Evolutionary conservation across 1,140 invertebrate species (phyloP).

Genomic region (Ostrea denselamellosa): DNA sequence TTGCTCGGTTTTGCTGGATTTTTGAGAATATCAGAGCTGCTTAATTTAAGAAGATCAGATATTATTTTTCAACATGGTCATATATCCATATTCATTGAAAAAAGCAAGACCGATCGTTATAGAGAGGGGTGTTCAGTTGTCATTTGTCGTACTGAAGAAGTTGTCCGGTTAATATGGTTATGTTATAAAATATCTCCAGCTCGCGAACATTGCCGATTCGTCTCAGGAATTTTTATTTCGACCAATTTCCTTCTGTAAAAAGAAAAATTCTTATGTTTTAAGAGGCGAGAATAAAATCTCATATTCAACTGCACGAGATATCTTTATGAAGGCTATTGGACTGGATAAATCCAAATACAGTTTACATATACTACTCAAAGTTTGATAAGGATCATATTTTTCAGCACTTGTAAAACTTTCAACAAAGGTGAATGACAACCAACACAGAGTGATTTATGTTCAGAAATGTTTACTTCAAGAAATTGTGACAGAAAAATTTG

Average conservation of each 20-base stretch:
- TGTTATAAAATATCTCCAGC: slow-evolving; percentile 10
- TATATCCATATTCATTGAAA: slow-evolving; percentile 24
- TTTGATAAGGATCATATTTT: too few relatives aligned
- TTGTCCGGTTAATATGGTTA: slow-evolving; percentile 32
- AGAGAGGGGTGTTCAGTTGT: slow-evolving; percentile 13
- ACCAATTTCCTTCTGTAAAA: background rate
- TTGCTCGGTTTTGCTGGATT: slow-evolving; percentile 45
- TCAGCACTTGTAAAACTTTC: too few relatives aligned
- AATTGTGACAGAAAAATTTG: too few relatives aligned
- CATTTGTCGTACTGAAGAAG: slow-evolving; percentile 37
- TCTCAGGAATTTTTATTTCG: too few relatives aligned
- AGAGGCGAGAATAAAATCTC: background rate
- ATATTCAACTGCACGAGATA: slow-evolving; percentile 9
- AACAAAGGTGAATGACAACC: too few relatives aligned
- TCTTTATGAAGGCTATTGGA: background rate
- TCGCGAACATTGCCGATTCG: background rate
- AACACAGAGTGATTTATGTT: too few relatives aligned
- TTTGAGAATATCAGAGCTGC: slow-evolving; percentile 21
- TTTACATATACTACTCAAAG: too few relatives aligned
- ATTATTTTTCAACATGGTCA: background rate
- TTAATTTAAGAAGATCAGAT: slow-evolving; percentile 38
- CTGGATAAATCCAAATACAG: background rate
- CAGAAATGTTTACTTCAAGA: too few relatives aligned
- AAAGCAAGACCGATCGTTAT: slow-evolving; percentile 44
- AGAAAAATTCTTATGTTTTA: background rate